These are phyloP conservation scores for Drosophila kepulauana DNA, from an alignment of 1,140 invertebrate genomes.

Conservation along the genomic window DNA sequence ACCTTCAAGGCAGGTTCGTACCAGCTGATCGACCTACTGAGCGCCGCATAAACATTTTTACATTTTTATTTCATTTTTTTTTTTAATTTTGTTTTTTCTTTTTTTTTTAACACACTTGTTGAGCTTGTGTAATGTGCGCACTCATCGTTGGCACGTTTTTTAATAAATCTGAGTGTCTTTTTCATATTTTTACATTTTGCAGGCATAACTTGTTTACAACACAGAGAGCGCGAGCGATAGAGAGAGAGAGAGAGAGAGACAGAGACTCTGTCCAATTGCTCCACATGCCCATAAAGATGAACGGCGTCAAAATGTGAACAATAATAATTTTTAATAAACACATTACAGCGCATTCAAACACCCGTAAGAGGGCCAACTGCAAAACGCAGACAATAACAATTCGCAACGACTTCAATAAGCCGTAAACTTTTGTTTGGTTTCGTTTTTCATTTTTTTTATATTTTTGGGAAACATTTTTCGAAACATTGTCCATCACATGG, in stretches of 20 bases:
- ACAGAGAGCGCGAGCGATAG: not conserved
- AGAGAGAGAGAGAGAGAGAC: not conserved
- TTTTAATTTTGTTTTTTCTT: conserved; percentile 34
- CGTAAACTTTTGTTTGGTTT: conserved; percentile 32
- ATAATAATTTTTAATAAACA: conserved; percentile 80
- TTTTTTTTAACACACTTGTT: conserved; percentile 61
- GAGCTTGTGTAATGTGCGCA: conserved; percentile 75
- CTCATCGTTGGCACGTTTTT: conserved; percentile 76
- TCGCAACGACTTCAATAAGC: conserved; percentile 62
- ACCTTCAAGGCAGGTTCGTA: conserved; percentile 38
- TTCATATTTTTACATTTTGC: conserved; percentile 45
- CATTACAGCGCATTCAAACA: conserved; percentile 64
- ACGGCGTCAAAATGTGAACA: conserved; percentile 60
- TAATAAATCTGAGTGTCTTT: conserved; percentile 34
- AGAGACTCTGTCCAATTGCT: conserved; percentile 60
- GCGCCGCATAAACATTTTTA: conserved; percentile 52
- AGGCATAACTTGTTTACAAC: conserved; percentile 66
- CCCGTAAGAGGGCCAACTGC: conserved; percentile 23
- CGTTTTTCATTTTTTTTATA: conserved; percentile 8
- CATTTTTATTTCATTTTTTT: conserved; percentile 32
- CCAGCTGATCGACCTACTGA: conserved; percentile 56
- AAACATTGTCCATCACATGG: conserved; percentile 54
- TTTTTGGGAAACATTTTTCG: conserved; percentile 58
- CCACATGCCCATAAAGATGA: conserved; percentile 72
- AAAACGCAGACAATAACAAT: conserved; percentile 59